Percentiles rank a stretch among this genome's conserved stretches.
These are phyloP conservation scores for Magallana ariakensis DNA, from an alignment of 1,140 invertebrate species.

Conservation along the genomic window DNA sequence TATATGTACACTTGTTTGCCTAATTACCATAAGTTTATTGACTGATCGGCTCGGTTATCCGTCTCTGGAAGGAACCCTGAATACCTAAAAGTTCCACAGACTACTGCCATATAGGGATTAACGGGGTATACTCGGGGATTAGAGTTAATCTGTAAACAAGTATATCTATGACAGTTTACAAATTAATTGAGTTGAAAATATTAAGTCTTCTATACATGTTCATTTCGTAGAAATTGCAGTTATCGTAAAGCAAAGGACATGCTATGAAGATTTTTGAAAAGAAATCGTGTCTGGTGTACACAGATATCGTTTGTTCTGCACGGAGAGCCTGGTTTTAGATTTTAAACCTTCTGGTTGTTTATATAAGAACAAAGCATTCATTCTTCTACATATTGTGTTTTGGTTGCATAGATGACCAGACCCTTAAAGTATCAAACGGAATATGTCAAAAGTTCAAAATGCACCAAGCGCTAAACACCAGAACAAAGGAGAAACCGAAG, in stretches of 20 bases:
- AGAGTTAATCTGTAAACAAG: slow-evolving; percentile 20
- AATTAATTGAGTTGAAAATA: neutral
- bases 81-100: neutral
- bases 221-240: too few relatives aligned
- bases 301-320: too few relatives aligned
- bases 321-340: neutral
- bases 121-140: neutral
- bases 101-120: slow-evolving; percentile 19
- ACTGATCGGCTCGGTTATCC: slow-evolving; percentile 12
- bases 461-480: neutral
- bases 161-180: slow-evolving; percentile 28
- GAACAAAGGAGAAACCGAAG: neutral
- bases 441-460: slow-evolving; percentile 6
- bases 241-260: too few relatives aligned
- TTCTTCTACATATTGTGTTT: neutral
- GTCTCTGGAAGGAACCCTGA: neutral
- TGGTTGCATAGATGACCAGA: neutral
- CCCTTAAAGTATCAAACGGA: neutral
- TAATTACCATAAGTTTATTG: slow-evolving; percentile 37
- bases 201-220: neutral
- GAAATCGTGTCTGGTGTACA: too few relatives aligned
- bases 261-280: too few relatives aligned
- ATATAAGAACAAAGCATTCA: neutral
- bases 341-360: neutral
- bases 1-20: slow-evolving; percentile 28